A percentile compares a stretch with the other conserved stretches of the same genome.
Conservation (phyloP, 2,113 vertebrate species). For the Loxodonta africana region DNA sequence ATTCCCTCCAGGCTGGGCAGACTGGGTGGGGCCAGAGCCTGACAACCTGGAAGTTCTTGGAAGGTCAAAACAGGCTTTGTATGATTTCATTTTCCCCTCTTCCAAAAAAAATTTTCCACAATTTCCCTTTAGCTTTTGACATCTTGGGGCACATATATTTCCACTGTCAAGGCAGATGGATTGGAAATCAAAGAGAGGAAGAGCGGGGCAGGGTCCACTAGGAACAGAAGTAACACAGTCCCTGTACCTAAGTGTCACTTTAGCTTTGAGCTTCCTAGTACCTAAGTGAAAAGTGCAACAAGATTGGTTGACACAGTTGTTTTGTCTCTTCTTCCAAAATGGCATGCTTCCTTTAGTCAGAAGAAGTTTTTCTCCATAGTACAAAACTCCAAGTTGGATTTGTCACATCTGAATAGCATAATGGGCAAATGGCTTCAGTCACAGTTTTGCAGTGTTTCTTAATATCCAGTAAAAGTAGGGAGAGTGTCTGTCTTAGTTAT, state of each 20-base stretch:
- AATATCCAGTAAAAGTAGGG: background rate
- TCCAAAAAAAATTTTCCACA: background rate
- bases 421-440: background rate
- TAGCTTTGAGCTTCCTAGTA: background rate
- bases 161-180: background rate
- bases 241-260: background rate
- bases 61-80: background rate
- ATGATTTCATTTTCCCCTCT: constrained; percentile 11
- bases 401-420: background rate
- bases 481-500: background rate
- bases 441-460: background rate
- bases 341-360: background rate
- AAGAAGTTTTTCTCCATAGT: background rate
- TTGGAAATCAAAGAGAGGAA: background rate
- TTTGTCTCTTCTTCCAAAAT: constrained; percentile 12
- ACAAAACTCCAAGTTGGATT: background rate
- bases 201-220: background rate
- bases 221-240: background rate
- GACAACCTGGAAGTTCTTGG: background rate
- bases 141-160: background rate
- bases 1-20: background rate
- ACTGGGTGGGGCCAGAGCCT: background rate
- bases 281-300: background rate
- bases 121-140: constrained; percentile 43
- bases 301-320: background rate